These are phyloP conservation scores for Zygogramma bicolorata DNA, from an alignment of 2,888 invertebrate species.

Conservation along the genomic window DNA sequence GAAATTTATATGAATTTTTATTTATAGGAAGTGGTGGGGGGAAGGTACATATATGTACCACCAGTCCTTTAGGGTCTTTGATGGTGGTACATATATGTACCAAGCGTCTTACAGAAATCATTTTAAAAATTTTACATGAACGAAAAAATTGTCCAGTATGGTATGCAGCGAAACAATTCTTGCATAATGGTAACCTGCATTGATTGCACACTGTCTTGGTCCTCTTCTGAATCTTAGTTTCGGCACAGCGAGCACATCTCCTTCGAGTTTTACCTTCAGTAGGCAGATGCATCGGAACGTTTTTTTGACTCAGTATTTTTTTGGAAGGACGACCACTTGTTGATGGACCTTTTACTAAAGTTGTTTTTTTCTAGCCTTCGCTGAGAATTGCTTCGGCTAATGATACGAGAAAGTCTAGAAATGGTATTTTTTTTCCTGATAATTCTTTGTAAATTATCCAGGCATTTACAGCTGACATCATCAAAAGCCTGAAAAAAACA, in stretches of 20 bases:
- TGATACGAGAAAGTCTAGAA: neutral
- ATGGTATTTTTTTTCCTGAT: slow-evolving; percentile 5
- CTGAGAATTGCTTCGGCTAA: neutral
- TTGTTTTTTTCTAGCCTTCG: slow-evolving; percentile 1
- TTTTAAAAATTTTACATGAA: slow-evolving; percentile 6
- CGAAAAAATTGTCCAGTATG: neutral
- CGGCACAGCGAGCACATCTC: neutral
- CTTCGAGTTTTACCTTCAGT: slow-evolving; percentile 18
- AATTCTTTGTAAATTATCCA: slow-evolving; percentile 41
- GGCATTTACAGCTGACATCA: slow-evolving; percentile 52
- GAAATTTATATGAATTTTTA: slow-evolving; percentile 7
- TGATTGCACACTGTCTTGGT: slow-evolving; percentile 14
- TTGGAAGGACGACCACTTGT: slow-evolving; percentile 22
- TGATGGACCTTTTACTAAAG: slow-evolving; percentile 24
- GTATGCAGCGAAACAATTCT: neutral
- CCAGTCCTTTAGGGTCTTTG: slow-evolving; percentile 8
- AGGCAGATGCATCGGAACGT: slow-evolving; percentile 9
- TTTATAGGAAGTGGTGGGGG: slow-evolving; percentile 7
- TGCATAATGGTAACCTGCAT: neutral
- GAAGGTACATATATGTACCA: slow-evolving; percentile 15
- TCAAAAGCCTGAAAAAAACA: slow-evolving; percentile 51
- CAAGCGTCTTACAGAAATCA: neutral
- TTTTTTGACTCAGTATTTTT: slow-evolving; percentile 20
- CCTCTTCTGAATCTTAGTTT: slow-evolving; percentile 11
- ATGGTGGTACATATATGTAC: slow-evolving; percentile 14